Evolutionary conservation across 2,888 invertebrate species (phyloP).

Genomic region (Ochropacha duplaris): DNA sequence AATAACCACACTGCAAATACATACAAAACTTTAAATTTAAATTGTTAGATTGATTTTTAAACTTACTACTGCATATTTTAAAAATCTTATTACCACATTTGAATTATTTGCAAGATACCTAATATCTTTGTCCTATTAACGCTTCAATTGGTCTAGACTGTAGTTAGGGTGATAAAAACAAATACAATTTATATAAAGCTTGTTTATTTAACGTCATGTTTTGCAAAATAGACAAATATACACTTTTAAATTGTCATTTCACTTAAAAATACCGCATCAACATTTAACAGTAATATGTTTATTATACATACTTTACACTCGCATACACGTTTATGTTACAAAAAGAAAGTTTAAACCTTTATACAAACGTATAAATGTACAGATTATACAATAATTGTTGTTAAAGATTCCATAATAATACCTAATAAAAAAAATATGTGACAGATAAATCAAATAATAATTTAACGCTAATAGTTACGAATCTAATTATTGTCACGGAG

Average conservation of each 20-base stretch:
- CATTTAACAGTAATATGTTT: constrained; percentile 72
- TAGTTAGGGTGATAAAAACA: constrained; percentile 8
- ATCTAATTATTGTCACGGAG: constrained; percentile 77
- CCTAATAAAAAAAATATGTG: constrained; percentile 6
- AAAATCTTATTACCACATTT: too few relatives aligned
- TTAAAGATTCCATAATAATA: constrained; percentile 32
- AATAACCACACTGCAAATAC: too few relatives aligned
- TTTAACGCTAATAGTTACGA: constrained; percentile 44
- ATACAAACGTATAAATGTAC: constrained; percentile 24
- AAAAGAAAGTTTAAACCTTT: constrained; percentile 25
- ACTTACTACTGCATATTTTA: too few relatives aligned
- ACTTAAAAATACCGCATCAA: constrained; percentile 78
- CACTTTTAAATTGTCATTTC: constrained; percentile 72
- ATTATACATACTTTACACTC: constrained; percentile 62
- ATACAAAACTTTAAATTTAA: too few relatives aligned
- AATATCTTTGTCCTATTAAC: too few relatives aligned
- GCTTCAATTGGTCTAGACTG: too few relatives aligned
- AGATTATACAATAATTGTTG: constrained; percentile 12
- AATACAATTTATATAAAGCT: constrained; percentile 69
- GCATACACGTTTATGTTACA: constrained; percentile 35
- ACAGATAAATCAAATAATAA: constrained; percentile 23
- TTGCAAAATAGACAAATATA: constrained; percentile 83
- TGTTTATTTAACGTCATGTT: constrained; percentile 82
- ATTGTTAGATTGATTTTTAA: too few relatives aligned
- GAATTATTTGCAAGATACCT: too few relatives aligned